Evolutionary conservation across 2,113 vertebrate species (phyloP), one percentile per base, ranked within the genome.

Genomic region (Scatophagus argus): DNA sequence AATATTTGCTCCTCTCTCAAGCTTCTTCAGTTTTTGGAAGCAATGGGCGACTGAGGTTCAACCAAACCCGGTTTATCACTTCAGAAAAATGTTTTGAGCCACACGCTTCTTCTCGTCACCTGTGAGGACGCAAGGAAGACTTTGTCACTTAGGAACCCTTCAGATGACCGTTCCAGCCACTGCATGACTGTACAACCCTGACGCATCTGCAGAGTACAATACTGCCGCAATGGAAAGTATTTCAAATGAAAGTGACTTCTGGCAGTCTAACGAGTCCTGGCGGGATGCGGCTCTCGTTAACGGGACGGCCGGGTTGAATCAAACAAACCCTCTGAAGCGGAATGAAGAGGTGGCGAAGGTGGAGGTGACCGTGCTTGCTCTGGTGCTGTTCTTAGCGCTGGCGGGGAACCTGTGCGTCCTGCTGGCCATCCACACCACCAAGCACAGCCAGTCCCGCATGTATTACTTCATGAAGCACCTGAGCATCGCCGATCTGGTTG

Each of bases 381-480:
- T 99, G 88, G 96, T 98, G 67, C 94, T 99, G 14, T 90, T 98
- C 75, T 93, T 99, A 23, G 98, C 97, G 16, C 94, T 99, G 76
- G 94, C 93, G 0, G 98, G 98, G 62, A 99, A 99, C 91, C 89
- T 96, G 82, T 99, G 98, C 52, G 98, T 99, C 83, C 94, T 99
- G 63, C 91, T 98, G 86, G 98, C 97, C 44, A 96, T 99, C 93
- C 96, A 95, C 93, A 97, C 95, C 69, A 96, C 96, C 88, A 97
- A 97, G 66, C 98, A 97, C 93, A 96, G 96, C 80, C 96, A 96
- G 81, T 98, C 98, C 21, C 96, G 98, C 82, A 98, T 99, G 96
- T 98, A 98, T 80, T 99, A 96, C 93, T 99, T 99, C 93, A 99
- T 99, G 97, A 99, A 98, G 91, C 98, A 99, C 90, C 89, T 99